Evolutionary conservation across 2,888 invertebrate species (phyloP), one percentile per base, ranked within the genome.

Genomic region (Rotaria socialis): DNA sequence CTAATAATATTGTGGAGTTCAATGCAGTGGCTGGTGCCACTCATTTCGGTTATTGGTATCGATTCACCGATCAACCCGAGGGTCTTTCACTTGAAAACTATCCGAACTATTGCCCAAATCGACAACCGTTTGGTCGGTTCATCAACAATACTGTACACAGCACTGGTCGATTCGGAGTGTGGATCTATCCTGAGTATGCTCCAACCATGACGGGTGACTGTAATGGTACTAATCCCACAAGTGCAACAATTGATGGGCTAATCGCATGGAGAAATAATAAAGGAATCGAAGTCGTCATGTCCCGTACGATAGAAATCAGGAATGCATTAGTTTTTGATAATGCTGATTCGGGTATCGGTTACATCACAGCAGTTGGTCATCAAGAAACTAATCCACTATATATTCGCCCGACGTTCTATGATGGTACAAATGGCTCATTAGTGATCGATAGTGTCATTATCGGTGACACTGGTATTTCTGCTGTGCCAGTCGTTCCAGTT

Each of bases 211-310:
- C 85, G 19, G 87, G 85, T 47, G 14, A 35, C 14, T 87, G 85
- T 27, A 43, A n/a, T n/a, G 85, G 84, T 75, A 27, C 43, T 47
- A 35, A 55, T 11, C 86, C 86, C 3, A 27, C 47, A 19, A 50
- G 74, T 22, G 86, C 86, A 14, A 43, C n/a, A 43, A 75, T 86
- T n/a, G 85, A 86, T 41, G 41, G 86, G 10, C 85, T 90, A 14
- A 89, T 88, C 5, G 88, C 89, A 0, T 91, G 90, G 90, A 89
- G 90, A 87, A 89, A 89, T 87, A 89, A 89, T 50, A 90, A 90
- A 85, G 90, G 91, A 8, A 89, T 89, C 0, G 91, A 91, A 87
- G 88, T 87, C 50, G 90, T 90, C 7, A 88, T 89, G 87, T 87
- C 86, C 14, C 90, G 90, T 1, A 88, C 89, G 41, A 56, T 90